Conservation (phyloP, 2,888 invertebrate genomes). For the Diaperis boleti region DNA sequence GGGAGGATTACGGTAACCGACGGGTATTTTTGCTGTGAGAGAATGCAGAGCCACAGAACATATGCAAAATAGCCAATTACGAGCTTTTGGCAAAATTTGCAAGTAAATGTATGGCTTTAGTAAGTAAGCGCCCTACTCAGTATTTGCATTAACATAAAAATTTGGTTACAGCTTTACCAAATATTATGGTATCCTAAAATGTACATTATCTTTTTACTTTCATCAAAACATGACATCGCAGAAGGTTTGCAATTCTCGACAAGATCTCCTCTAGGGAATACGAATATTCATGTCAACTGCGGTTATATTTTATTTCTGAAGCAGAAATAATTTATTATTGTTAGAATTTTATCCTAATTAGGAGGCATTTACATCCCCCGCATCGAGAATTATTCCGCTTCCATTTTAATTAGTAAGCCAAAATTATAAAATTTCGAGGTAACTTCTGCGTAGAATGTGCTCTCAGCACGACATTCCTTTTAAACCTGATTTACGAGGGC, state of each 20-base stretch:
- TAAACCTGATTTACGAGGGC: too few species aligned
- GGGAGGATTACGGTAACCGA: constrained; percentile 5
- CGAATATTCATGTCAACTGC: too few species aligned
- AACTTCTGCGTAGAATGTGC: too few species aligned
- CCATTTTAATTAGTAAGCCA: constrained; percentile 12
- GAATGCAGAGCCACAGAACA: constrained; percentile 4
- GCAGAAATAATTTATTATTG: constrained; percentile 11
- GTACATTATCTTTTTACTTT: too few species aligned
- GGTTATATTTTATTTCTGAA: not conserved
- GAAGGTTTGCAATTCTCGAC: too few species aligned
- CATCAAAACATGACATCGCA: too few species aligned
- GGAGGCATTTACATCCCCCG: not conserved
- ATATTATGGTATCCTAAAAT: constrained; percentile 7
- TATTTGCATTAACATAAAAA: constrained; percentile 16
- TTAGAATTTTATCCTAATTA: constrained; percentile 15
- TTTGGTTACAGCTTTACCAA: constrained; percentile 9
- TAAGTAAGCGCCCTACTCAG: constrained; percentile 19
- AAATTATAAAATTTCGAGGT: not conserved
- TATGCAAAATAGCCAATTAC: constrained; percentile 32
- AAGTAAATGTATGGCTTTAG: constrained; percentile 31
- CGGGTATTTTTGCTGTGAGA: constrained; percentile 19
- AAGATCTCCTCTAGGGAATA: too few species aligned
- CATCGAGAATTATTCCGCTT: not conserved
- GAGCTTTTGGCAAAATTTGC: constrained; percentile 32
- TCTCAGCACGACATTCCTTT: not conserved